phyloP scores from a whole-genome alignment of 1,140 invertebrate genomes.

The Uloborus diversus region DNA sequence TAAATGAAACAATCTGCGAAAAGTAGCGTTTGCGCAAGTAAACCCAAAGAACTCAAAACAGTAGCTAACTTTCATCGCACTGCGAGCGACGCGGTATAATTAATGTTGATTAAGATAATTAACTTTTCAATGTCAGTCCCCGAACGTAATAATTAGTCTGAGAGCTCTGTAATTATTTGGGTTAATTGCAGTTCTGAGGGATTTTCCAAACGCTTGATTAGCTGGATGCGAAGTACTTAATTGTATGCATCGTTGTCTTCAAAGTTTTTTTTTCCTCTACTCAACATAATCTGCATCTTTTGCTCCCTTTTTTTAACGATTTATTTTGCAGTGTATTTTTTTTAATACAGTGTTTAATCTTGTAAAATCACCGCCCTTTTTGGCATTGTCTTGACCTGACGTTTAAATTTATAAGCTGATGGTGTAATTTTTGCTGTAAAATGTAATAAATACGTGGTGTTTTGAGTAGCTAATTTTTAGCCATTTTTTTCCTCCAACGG shows the following conservation, averaged over 20 bases:
- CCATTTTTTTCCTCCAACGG: constrained; percentile 6
- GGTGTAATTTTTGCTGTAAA: constrained; percentile 47
- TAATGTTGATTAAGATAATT: constrained; percentile 51
- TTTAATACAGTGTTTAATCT: constrained; percentile 22
- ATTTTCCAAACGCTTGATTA: constrained; percentile 24
- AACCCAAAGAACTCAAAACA: constrained; percentile 22
- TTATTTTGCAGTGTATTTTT: background rate
- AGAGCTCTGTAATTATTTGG: constrained; percentile 41
- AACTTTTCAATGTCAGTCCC: constrained; percentile 44
- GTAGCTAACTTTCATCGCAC: constrained; percentile 10
- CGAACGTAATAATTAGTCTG: constrained; percentile 39
- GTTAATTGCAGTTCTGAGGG: constrained; percentile 21
- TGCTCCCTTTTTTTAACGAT: background rate
- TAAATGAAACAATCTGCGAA: background rate
- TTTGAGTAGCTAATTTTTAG: constrained; percentile 38
- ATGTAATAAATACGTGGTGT: constrained; percentile 37
- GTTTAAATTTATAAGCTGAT: constrained; percentile 35
- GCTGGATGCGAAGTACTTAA: constrained; percentile 41
- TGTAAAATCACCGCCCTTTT: constrained; percentile 35
- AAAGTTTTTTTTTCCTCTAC: constrained; percentile 6
- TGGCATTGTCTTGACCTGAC: background rate
- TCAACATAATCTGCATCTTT: background rate
- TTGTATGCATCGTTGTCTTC: constrained; percentile 11
- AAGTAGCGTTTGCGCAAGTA: constrained; percentile 26
- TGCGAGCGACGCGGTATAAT: constrained; percentile 16